These are phyloP conservation scores for Chlamydotis undulata DNA, from an alignment of 2,113 vertebrate genomes.

Conservation along the genomic window DNA sequence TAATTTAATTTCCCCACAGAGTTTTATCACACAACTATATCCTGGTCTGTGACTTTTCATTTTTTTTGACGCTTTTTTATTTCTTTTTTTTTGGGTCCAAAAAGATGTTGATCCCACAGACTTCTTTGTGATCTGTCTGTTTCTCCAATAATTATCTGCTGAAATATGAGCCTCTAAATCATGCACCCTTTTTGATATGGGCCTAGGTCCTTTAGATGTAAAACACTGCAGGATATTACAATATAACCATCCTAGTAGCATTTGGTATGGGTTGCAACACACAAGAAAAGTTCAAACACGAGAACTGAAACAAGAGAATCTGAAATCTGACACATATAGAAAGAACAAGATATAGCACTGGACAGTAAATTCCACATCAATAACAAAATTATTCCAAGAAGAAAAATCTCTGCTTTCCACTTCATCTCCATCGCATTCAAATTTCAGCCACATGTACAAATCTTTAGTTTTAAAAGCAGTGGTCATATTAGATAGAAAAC, in stretches of 20 bases:
- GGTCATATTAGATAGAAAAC: not conserved
- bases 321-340: not conserved
- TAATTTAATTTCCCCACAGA: not conserved
- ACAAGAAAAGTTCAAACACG: constrained; percentile 22
- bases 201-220: not conserved
- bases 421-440: not conserved
- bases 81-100: not conserved
- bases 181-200: not conserved
- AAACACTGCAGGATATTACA: not conserved
- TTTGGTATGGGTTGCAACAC: constrained; percentile 3
- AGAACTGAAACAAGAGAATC: constrained; percentile 6
- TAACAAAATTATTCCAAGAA: constrained; percentile 15
- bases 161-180: not conserved
- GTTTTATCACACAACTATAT: not conserved
- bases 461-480: not conserved
- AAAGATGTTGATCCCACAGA: not conserved
- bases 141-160: not conserved
- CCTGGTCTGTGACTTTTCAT: not conserved
- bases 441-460: constrained; percentile 17
- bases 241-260: not conserved
- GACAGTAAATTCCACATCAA: constrained; percentile 21
- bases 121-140: not conserved
- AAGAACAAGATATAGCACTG: constrained; percentile 1
- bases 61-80: not conserved
- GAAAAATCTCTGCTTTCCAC: not conserved